Percentiles rank a stretch among this genome's conserved stretches.
Conservation (phyloP, 2,888 invertebrate genomes). For the Drosophila ochracea region DNA sequence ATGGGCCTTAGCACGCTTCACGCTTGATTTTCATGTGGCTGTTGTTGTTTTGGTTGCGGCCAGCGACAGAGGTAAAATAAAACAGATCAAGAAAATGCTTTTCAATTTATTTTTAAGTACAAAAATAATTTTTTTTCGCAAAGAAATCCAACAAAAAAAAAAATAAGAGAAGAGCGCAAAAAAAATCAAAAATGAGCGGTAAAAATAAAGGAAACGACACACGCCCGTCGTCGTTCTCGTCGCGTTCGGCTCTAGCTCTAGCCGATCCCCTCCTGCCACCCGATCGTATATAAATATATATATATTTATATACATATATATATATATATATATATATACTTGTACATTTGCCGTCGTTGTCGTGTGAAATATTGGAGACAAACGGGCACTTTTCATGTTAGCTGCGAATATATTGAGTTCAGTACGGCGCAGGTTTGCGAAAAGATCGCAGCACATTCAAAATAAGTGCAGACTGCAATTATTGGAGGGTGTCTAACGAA, state of each 20-base stretch:
- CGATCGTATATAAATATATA: slow-evolving; percentile 34
- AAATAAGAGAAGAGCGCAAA: slow-evolving; percentile 22
- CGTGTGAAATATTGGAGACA: slow-evolving; percentile 83
- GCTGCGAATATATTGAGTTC: slow-evolving; percentile 76
- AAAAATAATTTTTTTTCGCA: slow-evolving; percentile 72
- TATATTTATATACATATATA: slow-evolving; percentile 24
- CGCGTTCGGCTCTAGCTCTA: slow-evolving; percentile 34
- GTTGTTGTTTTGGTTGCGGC: slow-evolving; percentile 67
- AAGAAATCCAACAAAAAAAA: slow-evolving; percentile 18
- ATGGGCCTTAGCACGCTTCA: slow-evolving; percentile 61
- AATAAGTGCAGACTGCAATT: slow-evolving; percentile 49
- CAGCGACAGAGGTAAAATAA: slow-evolving; percentile 28
- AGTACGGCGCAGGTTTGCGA: slow-evolving; percentile 82
- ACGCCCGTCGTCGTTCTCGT: slow-evolving; percentile 59
- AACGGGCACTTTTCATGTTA: slow-evolving; percentile 79
- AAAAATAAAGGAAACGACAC: slow-evolving; percentile 74
- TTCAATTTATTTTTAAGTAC: slow-evolving; percentile 82
- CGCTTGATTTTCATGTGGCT: slow-evolving; percentile 75
- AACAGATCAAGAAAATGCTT: slow-evolving; percentile 77
- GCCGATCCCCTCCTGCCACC: background rate
- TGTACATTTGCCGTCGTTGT: slow-evolving; percentile 42
- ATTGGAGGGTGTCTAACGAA: slow-evolving; percentile 2
- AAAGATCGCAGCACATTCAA: slow-evolving; percentile 70
- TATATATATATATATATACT: slow-evolving; percentile 28
- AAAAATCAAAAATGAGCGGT: slow-evolving; percentile 52